phyloP scores from a whole-genome alignment of 2,113 vertebrate species.

The Osmerus eperlanus region DNA sequence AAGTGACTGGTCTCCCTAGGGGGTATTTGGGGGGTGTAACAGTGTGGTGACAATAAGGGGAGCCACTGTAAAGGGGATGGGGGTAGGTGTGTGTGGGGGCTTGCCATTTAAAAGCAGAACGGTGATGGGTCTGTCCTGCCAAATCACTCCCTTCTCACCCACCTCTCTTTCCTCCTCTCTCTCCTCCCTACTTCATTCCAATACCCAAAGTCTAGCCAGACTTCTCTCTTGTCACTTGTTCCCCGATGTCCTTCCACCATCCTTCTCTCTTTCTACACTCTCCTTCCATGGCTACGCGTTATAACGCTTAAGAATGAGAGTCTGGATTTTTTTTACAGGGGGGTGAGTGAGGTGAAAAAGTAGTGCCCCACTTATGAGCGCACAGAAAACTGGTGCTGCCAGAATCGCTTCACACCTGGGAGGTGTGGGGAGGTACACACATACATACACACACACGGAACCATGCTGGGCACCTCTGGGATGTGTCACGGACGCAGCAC shows the following conservation, averaged over 20 bases:
- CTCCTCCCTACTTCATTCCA: too few relatives aligned
- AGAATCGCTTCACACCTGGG: background rate
- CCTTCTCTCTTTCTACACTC: background rate
- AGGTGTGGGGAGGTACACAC: too few relatives aligned
- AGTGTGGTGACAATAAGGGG: too few relatives aligned
- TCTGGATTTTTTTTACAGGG: background rate
- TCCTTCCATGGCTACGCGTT: background rate
- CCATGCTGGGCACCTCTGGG: too few relatives aligned
- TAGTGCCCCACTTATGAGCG: background rate
- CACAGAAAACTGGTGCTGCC: background rate
- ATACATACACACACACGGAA: too few relatives aligned
- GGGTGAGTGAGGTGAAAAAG: background rate
- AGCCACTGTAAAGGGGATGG: too few relatives aligned
- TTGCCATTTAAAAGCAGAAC: background rate
- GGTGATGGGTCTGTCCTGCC: background rate
- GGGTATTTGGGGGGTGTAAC: too few relatives aligned
- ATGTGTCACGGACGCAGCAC: too few relatives aligned
- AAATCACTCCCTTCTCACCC: background rate
- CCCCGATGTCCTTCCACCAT: background rate
- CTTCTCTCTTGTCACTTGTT: background rate
- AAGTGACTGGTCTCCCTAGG: too few relatives aligned
- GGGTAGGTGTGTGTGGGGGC: background rate
- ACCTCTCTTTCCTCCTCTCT: background rate
- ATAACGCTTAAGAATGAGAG: background rate
- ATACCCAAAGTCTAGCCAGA: too few relatives aligned